Percentiles rank a stretch among this genome's conserved stretches.
phyloP scores from a whole-genome alignment of 2,888 invertebrate species.

The Troides helena region DNA sequence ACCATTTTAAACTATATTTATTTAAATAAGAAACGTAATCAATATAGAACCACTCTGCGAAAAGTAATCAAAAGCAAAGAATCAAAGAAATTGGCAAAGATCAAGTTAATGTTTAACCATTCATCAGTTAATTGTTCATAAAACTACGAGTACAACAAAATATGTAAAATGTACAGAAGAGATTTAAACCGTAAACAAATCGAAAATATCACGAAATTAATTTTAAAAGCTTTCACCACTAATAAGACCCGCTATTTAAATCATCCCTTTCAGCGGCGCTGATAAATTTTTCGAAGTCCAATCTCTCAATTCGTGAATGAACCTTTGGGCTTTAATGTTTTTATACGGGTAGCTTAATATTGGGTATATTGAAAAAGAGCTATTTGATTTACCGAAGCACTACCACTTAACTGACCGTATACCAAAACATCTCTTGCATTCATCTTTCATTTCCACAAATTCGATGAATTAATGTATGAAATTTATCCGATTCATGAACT shows the following conservation, averaged over 20 bases:
- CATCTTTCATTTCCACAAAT: background rate
- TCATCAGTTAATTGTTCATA: background rate
- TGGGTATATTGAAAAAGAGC: background rate
- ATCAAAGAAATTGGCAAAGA: too few relatives aligned
- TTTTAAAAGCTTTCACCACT: background rate
- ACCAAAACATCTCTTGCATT: background rate
- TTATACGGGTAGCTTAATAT: background rate
- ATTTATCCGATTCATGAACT: background rate
- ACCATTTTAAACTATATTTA: too few relatives aligned
- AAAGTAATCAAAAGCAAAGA: too few relatives aligned
- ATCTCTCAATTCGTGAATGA: background rate
- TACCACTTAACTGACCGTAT: background rate
- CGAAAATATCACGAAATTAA: background rate
- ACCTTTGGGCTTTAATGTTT: background rate
- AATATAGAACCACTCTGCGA: too few relatives aligned
- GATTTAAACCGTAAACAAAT: background rate
- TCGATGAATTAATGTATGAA: background rate
- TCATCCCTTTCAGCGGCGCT: background rate
- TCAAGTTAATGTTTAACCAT: too few relatives aligned
- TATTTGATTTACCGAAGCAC: background rate
- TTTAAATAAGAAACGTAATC: too few relatives aligned
- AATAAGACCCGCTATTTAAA: conserved; percentile 1
- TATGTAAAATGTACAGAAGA: background rate
- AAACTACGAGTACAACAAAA: background rate
- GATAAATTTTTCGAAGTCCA: background rate